Percentiles rank a stretch among this genome's conserved stretches.
Conservation (phyloP, 2,888 invertebrate species). For the Drosophila peninsularis region DNA sequence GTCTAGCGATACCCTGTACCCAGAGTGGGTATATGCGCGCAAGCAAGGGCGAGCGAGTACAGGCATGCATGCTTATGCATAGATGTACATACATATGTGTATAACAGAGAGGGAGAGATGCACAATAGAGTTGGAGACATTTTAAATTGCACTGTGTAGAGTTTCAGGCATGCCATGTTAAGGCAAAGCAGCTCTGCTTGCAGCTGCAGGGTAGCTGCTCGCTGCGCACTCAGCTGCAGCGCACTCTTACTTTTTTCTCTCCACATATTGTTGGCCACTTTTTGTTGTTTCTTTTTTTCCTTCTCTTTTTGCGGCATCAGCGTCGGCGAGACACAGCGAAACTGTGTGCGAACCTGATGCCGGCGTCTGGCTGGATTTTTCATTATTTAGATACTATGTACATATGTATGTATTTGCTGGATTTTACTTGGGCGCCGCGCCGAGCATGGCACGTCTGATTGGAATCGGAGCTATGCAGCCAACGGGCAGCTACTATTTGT, state of each 20-base stretch:
- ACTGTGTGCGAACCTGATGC: constrained; percentile 14
- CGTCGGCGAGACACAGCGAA: constrained; percentile 61
- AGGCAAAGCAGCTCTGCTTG: background rate
- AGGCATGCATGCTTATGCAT: too few relatives aligned
- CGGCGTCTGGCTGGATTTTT: constrained; percentile 35
- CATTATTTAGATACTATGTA: constrained; percentile 22
- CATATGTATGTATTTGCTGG: too few relatives aligned
- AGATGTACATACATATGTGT: too few relatives aligned
- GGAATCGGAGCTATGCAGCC: constrained; percentile 30
- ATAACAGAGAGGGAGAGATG: too few relatives aligned
- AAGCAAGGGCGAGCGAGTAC: too few relatives aligned
- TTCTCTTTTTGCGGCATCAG: constrained; percentile 59
- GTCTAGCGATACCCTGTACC: constrained; percentile 1
- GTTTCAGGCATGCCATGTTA: background rate
- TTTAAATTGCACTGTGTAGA: background rate
- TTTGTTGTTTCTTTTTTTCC: constrained; percentile 15
- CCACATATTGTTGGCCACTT: constrained; percentile 8
- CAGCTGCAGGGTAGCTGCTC: background rate
- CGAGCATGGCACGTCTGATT: constrained; percentile 47
- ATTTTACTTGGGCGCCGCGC: constrained; percentile 17
- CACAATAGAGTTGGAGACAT: background rate
- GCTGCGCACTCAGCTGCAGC: background rate
- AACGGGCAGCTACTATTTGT: constrained; percentile 8
- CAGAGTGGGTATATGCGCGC: background rate
- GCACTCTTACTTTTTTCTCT: constrained; percentile 16